These are phyloP conservation scores for Dorcus hopei DNA, from an alignment of 2,888 invertebrate genomes.

Conservation along the genomic window DNA sequence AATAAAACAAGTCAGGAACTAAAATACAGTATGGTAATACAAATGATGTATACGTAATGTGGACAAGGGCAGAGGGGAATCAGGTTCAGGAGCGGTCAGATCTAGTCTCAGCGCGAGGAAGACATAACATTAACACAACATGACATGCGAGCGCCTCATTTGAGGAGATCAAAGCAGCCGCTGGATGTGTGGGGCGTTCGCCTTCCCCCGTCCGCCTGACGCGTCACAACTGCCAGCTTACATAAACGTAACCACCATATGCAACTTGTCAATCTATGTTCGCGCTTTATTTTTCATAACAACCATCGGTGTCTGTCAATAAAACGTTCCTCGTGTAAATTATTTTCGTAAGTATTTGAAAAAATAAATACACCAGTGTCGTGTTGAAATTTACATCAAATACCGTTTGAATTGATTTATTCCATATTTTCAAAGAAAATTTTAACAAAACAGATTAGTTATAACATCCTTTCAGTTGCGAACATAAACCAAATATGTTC, in stretches of 20 bases:
- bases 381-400: no score
- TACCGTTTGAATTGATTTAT: not conserved
- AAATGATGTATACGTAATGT: not conserved
- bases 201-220: conserved; percentile 26
- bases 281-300: conserved; percentile 28
- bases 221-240: conserved; percentile 38
- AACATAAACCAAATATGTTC: no score
- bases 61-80: conserved; percentile 16
- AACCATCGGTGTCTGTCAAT: conserved; percentile 21
- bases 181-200: conserved; percentile 31
- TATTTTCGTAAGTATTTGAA: no score
- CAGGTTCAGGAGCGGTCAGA: conserved; percentile 41
- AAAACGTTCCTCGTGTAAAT: conserved; percentile 8
- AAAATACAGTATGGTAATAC: not conserved
- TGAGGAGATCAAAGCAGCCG: conserved; percentile 45
- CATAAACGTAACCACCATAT: conserved; percentile 38
- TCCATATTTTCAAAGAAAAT: no score
- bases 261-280: conserved; percentile 37
- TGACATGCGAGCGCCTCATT: conserved; percentile 47
- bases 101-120: conserved; percentile 32
- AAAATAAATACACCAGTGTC: no score
- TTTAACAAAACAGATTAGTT: no score
- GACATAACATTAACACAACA: conserved; percentile 46
- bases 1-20: not conserved
- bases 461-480: no score